These are phyloP conservation scores for Phaetusa simplex DNA, from an alignment of 2,113 vertebrate genomes.

Conservation along the genomic window DNA sequence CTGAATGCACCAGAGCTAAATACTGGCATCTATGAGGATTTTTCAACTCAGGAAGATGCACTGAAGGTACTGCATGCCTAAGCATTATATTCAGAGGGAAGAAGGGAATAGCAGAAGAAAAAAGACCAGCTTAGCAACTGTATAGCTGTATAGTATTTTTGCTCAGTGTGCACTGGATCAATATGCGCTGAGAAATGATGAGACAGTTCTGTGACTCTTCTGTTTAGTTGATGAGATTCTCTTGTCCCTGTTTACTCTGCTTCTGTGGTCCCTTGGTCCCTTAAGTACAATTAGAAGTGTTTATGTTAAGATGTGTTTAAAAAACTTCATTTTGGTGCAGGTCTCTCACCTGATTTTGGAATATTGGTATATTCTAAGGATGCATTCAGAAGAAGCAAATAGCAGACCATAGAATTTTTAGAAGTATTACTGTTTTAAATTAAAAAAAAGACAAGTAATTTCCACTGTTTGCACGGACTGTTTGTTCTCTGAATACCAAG, in stretches of 20 bases:
- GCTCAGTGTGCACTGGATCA: background rate
- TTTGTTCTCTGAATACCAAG: background rate
- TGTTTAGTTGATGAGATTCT: background rate
- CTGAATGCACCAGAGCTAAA: constrained; percentile 88
- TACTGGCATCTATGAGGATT: constrained; percentile 85
- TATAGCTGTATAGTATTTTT: background rate
- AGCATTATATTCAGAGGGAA: background rate
- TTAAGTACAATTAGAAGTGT: background rate
- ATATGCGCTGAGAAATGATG: background rate
- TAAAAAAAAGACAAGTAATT: background rate
- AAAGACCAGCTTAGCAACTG: background rate
- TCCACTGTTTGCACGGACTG: background rate
- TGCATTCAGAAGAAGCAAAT: background rate
- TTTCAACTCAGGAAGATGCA: constrained; percentile 89
- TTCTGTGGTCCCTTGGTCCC: background rate
- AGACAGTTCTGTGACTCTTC: background rate
- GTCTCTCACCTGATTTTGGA: background rate
- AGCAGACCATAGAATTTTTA: background rate
- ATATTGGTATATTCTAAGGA: background rate
- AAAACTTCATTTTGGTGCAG: background rate
- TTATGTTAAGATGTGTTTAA: background rate
- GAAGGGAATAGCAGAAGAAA: background rate
- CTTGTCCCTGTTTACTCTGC: background rate
- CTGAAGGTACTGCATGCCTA: constrained; percentile 79
- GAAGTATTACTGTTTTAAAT: background rate